Base-by-base conservation (phyloP, 2,888 invertebrate genomes). In the Limenitis camilla region DNA sequence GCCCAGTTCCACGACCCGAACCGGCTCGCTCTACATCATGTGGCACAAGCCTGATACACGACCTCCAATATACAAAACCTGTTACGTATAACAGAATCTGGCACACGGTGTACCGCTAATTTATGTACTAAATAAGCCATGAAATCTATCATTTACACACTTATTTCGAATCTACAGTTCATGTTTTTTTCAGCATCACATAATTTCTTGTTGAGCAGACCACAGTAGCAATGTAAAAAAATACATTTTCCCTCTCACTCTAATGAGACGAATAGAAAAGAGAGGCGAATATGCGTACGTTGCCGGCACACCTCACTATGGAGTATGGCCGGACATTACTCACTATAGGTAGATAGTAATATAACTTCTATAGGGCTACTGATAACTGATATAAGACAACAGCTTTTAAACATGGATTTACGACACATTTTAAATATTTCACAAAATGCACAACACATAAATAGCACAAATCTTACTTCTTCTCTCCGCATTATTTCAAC, bases 401-500 rank as follows among this genome's bases (percentile, higher is more conserved):
- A 64, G 68, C 61, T 64, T 61, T 64, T 63, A 44, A 52, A 52
- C 49, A 51, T 72, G 78, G 77, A 74, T 65, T 63, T 61, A 65
- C 53, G 59, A 59, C 75, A 78, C 72, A 67, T 64, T 66, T 46
- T 35, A 64, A 70, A 59, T 56, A 63, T 64, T 65, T 63, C 74
- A 81, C 81, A 73, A 53, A 68, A 64, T 70, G 76, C 82, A 81
- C 65, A 69, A 59, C 81, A 85, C 81, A 71, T 67, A 71, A 61
- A 72, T 72, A 73, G 68, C 79, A 85, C 84, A 71, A 72, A 76
- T 75, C 96, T 95, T 94, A 98, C 98, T 96, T 97, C 97, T 92
- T 98, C 97, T 83, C 97, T 93, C 85, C 97, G 93, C 91, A 96
- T 94, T 84, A 96, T 92, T 92, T 98, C 98, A 81, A 95, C 92